phyloP scores from a whole-genome alignment of 2,113 vertebrate species.

The Pongo pygmaeus region DNA sequence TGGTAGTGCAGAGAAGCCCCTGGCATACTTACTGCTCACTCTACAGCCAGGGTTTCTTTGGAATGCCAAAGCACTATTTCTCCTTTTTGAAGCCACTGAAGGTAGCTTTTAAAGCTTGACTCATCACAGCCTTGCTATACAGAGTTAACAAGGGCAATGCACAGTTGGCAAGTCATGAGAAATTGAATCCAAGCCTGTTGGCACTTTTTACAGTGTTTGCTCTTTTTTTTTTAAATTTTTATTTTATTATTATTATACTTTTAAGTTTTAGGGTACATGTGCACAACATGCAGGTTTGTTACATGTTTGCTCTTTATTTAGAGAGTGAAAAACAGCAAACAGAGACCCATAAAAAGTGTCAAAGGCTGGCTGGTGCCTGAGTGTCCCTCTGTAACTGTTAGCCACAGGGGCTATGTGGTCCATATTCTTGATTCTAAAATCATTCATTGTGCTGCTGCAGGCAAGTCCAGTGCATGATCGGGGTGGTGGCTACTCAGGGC shows the following conservation, averaged over 20 bases:
- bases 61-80: too few relatives aligned
- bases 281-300: too few relatives aligned
- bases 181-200: neutral
- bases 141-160: neutral
- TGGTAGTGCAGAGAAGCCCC: too few relatives aligned
- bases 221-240: neutral
- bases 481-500: too few relatives aligned
- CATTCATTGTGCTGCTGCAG: neutral
- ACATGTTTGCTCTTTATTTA: neutral
- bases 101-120: neutral
- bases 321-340: neutral
- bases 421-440: neutral
- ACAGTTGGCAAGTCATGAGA: neutral
- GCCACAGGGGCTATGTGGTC: neutral
- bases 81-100: too few relatives aligned
- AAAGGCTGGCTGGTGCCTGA: neutral
- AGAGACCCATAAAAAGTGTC: neutral
- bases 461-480: neutral
- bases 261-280: too few relatives aligned
- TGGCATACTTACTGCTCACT: too few relatives aligned
- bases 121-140: neutral
- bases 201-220: neutral
- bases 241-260: too few relatives aligned
- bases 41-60: too few relatives aligned
- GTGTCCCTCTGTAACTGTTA: neutral